Evolutionary conservation across 1,140 invertebrate species (phyloP), one percentile per base, ranked within the genome.

Genomic region (Acromyrmex charruanus): DNA sequence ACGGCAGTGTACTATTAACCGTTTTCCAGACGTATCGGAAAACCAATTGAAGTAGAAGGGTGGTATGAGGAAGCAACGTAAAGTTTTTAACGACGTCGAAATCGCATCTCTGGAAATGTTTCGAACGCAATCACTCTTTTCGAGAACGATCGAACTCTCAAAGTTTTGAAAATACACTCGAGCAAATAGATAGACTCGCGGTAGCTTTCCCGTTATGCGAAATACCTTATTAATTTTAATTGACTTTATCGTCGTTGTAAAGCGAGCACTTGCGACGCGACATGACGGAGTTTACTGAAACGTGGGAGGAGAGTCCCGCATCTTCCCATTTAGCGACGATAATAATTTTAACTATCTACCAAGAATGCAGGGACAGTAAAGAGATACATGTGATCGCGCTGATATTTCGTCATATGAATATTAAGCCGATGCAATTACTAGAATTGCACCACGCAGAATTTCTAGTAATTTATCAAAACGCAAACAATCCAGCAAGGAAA

Each of bases 201-300:
- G 14, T 18, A 53, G 77, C 28, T 51, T 35, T 16, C 35, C n/a
- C 14, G 14, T 59, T 72, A 59, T 49, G 25, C 16, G 53, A 61
- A 51, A 75, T 61, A 61, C 55, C 80, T 84, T 74, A 74, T 74
- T 84, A 84, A 84, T 84, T 84, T 84, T 74, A 84, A 84, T 84
- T 84, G 69, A 84, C 69, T 75, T 84, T 75, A 75, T 74, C 80
- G 31, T 63, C 44, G 31, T n/a, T 31, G 69, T 18, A 10, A 55
- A 66, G n/a, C 49, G 49, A 31, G 63, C 1, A 3, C 12, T 44
- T 12, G 35, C n/a, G 14, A 31, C 25, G 31, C 25, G 55, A 31
- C 25, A 14, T 18, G 28, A 28, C 21, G 79, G 21, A n/a, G 44
- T 59, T 39, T 21, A 31, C 63, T 18, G 44, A 35, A 35, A 35